Conservation (phyloP, 35 echinoderm and acorn worm genomes). For the Lytechinus pictus region DNA sequence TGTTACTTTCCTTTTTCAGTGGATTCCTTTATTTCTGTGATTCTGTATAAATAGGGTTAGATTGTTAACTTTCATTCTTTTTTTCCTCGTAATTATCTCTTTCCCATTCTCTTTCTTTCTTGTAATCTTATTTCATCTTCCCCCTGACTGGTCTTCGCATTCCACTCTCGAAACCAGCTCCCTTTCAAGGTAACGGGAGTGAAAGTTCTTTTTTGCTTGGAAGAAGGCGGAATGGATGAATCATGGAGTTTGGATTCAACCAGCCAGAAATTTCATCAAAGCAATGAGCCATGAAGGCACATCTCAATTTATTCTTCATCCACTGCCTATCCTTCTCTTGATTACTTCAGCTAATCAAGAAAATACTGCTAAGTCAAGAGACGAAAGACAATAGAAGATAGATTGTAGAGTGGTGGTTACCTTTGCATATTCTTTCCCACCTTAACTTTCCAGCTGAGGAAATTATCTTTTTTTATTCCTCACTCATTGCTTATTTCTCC, state of each 20-base stretch:
- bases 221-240: neutral
- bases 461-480: neutral
- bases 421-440: neutral
- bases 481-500: neutral
- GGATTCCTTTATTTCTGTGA: neutral
- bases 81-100: neutral
- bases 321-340: neutral
- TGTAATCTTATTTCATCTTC: neutral
- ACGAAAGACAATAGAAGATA: neutral
- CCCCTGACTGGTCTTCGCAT: neutral
- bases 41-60: neutral
- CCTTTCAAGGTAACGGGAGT: neutral
- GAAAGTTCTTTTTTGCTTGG: neutral
- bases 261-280: constrained; percentile 18
- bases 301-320: neutral
- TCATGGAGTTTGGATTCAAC: neutral
- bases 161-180: neutral
- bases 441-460: neutral
- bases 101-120: neutral
- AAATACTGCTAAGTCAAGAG: neutral
- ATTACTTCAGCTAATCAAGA: constrained; percentile 1
- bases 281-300: neutral
- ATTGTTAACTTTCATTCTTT: neutral
- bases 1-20: neutral
- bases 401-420: neutral